Evolutionary conservation across 2,888 invertebrate genomes (phyloP).

Genomic region (Drosophila monieri): DNA sequence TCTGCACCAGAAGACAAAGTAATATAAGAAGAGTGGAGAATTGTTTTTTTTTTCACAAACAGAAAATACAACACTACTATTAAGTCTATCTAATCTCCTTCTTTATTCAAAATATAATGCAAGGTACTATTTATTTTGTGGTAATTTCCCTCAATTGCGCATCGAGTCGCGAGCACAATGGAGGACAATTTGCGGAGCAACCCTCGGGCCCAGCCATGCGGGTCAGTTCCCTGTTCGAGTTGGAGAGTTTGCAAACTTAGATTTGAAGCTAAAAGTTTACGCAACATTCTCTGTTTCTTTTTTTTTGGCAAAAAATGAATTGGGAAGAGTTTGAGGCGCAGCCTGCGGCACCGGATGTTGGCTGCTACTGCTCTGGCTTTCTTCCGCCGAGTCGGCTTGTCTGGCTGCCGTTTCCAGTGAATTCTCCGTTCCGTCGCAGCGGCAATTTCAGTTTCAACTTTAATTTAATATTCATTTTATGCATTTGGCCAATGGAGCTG

Average conservation of each 20-base stretch:
- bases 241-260: constrained; percentile 33
- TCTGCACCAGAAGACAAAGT: too few relatives aligned
- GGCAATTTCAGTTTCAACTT: constrained; percentile 76
- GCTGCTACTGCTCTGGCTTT: constrained; percentile 21
- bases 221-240: constrained; percentile 41
- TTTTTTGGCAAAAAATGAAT: constrained; percentile 53
- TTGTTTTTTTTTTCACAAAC: too few relatives aligned
- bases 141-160: constrained; percentile 55
- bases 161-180: constrained; percentile 49
- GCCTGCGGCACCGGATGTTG: constrained; percentile 62
- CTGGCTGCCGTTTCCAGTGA: constrained; percentile 70
- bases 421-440: constrained; percentile 62
- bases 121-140: too few relatives aligned
- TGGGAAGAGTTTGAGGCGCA: constrained; percentile 9
- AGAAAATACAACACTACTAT: too few relatives aligned
- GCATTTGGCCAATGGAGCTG: constrained; percentile 64
- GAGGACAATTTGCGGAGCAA: constrained; percentile 47
- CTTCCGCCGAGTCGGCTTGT: constrained; percentile 6
- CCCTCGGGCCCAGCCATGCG: constrained; percentile 50
- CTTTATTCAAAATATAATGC: not conserved
- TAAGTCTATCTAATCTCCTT: not conserved
- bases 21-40: too few relatives aligned
- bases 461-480: constrained; percentile 78
- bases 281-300: constrained; percentile 18
- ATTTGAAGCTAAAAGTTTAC: constrained; percentile 38